Conservation (phyloP, 2,113 vertebrate species). For the Isichthys henryi region DNA sequence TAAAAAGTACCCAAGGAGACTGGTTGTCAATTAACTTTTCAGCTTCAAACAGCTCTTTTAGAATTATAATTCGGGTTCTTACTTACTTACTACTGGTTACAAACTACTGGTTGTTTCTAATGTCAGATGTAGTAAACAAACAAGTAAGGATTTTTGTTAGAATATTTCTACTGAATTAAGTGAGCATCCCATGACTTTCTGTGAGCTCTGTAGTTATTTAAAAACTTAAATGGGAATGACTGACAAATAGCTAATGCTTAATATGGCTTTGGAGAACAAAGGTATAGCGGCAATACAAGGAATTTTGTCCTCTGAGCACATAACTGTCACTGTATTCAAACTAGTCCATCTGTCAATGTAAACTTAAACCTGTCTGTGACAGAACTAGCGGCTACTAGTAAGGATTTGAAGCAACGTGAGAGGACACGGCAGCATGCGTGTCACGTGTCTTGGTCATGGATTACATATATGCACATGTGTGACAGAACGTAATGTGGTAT, state of each 20-base stretch:
- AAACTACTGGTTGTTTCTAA: too few relatives aligned
- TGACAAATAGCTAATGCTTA: neutral
- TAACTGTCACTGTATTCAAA: neutral
- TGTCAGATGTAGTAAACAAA: too few relatives aligned
- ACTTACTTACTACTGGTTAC: neutral
- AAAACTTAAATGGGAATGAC: neutral
- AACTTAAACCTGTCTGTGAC: neutral
- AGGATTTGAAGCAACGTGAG: neutral
- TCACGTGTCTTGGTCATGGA: neutral
- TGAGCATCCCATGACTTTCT: too few relatives aligned
- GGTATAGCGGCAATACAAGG: neutral
- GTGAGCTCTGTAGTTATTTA: neutral
- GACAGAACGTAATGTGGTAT: neutral
- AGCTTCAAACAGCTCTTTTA: neutral
- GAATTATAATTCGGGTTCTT: neutral
- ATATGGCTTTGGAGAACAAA: neutral
- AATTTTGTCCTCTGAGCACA: neutral
- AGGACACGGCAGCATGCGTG: neutral
- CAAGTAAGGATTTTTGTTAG: too few relatives aligned
- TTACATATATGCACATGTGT: neutral
- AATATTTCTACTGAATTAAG: too few relatives aligned
- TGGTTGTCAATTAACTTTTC: neutral
- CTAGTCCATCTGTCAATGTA: neutral
- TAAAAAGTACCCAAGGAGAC: neutral
- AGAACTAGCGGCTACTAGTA: neutral